Conservation (phyloP, 2,113 vertebrate species). For the Lanius ludovicianus region DNA sequence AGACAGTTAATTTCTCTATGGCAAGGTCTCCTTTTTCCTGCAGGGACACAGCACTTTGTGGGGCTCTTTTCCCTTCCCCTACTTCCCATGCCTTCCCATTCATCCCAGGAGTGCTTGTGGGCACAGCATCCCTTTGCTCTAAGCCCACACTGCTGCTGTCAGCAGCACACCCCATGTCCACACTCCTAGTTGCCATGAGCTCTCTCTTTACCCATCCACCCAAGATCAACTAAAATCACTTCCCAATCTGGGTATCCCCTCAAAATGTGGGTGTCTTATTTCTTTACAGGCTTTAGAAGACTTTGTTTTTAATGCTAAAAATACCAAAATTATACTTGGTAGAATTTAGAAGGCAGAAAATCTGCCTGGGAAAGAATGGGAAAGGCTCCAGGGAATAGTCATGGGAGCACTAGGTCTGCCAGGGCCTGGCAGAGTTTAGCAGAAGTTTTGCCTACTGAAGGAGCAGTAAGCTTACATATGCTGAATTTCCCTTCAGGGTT, state of each 20-base stretch:
- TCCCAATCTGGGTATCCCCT: not conserved
- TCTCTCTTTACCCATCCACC: not conserved
- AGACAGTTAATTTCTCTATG: not conserved
- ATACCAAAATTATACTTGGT: not conserved
- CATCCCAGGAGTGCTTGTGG: not conserved
- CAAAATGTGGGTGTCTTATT: not conserved
- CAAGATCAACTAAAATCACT: not conserved
- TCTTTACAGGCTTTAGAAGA: not conserved
- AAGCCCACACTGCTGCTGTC: not conserved
- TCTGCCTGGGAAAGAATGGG: not conserved
- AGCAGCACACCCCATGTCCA: not conserved
- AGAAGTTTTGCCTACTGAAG: not conserved
- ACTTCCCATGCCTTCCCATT: not conserved
- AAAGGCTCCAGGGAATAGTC: not conserved
- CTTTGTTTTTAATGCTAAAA: not conserved
- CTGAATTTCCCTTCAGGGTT: not conserved
- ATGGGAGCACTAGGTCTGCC: not conserved
- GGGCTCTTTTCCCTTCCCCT: not conserved
- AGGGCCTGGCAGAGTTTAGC: not conserved
- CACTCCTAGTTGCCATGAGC: accelerated
- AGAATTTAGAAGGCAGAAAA: not conserved
- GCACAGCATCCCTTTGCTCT: not conserved
- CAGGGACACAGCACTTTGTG: not conserved
- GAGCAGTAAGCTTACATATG: not conserved
- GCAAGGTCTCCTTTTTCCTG: not conserved